Conservation (phyloP, 2,888 invertebrate genomes). For the Coecobrya sp. region DNA sequence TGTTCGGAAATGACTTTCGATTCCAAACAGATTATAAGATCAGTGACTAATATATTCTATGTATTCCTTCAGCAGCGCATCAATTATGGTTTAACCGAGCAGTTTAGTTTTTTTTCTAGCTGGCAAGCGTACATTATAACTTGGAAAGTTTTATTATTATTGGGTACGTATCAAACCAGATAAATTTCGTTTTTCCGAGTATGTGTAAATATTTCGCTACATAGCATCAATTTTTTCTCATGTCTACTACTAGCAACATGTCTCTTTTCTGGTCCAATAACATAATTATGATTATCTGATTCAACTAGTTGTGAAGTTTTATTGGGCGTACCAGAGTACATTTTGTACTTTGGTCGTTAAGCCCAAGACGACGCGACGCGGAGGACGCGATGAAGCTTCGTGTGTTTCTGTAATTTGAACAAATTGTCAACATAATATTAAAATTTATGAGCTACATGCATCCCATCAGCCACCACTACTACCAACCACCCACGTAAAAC, state of each 20-base stretch:
- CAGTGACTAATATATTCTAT: no score
- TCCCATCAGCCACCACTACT: background rate
- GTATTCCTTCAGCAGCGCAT: no score
- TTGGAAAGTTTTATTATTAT: background rate
- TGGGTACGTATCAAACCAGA: background rate
- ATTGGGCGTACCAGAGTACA: background rate
- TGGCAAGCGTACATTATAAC: no score
- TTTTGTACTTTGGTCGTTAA: background rate
- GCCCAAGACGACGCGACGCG: background rate
- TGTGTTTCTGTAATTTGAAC: slow-evolving; percentile 49
- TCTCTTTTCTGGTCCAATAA: slow-evolving; percentile 23
- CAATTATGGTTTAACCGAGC: no score
- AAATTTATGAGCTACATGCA: slow-evolving; percentile 51
- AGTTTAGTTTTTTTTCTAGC: no score
- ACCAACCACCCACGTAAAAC: slow-evolving; percentile 30
- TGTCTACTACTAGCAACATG: background rate
- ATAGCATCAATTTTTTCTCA: background rate
- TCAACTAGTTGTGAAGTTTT: slow-evolving; percentile 30
- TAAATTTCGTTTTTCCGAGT: background rate
- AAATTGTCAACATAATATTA: slow-evolving; percentile 30
- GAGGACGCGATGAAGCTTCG: background rate
- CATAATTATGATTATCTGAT: slow-evolving; percentile 31
- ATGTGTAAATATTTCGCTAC: background rate
- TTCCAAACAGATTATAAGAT: no score
- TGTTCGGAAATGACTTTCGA: no score